Evolutionary conservation across 2,113 vertebrate genomes (phyloP).

Genomic region (Oostethus manadensis): DNA sequence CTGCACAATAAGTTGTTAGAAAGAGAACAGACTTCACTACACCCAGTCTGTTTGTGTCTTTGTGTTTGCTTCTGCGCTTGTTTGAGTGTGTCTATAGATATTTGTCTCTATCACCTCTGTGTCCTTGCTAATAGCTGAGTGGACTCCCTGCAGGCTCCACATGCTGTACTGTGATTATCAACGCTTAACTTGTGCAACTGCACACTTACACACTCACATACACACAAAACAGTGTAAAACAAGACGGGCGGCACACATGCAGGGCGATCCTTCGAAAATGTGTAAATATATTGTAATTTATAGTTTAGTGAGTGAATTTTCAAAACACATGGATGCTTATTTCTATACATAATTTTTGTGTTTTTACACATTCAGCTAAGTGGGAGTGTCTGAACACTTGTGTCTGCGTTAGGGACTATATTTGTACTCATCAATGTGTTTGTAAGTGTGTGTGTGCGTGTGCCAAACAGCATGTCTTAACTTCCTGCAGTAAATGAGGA

Average conservation of each 20-base stretch:
- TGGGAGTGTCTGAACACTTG: constrained; percentile 10
- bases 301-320: background rate
- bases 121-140: constrained; percentile 64
- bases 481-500: constrained; percentile 49
- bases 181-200: constrained; percentile 21
- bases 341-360: background rate
- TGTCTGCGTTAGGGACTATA: constrained; percentile 2
- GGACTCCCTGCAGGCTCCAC: constrained; percentile 57
- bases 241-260: background rate
- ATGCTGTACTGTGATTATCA: constrained; percentile 63
- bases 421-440: constrained; percentile 4
- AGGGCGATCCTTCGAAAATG: background rate
- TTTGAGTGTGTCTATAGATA: constrained; percentile 31
- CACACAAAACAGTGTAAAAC: background rate
- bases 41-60: constrained; percentile 19
- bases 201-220: background rate
- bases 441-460: constrained; percentile 17
- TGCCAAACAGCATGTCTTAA: constrained; percentile 26
- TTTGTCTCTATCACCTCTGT: constrained; percentile 47
- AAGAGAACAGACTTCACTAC: constrained; percentile 19
- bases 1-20: constrained; percentile 16
- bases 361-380: background rate
- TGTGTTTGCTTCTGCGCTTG: constrained; percentile 17
- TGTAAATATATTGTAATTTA: background rate
- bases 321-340: background rate